Percentiles rank a stretch among this genome's conserved stretches.
These are phyloP conservation scores for Tethea ocularis DNA, from an alignment of 2,888 invertebrate genomes.

Conservation along the genomic window DNA sequence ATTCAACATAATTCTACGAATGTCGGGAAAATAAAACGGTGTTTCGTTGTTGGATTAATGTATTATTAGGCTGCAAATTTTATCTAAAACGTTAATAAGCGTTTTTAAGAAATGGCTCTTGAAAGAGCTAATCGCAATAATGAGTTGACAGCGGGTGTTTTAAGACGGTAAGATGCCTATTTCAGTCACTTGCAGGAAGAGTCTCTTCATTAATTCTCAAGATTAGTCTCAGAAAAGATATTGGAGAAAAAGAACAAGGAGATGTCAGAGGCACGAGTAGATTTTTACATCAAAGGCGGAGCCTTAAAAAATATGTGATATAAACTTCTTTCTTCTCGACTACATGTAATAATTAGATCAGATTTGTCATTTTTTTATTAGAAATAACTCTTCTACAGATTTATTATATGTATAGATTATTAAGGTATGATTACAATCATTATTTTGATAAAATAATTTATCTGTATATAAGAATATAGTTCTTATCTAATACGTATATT, in stretches of 20 bases:
- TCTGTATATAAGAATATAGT: too few species aligned
- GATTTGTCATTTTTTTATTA: too few species aligned
- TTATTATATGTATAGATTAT: not conserved
- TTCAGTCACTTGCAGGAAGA: not conserved
- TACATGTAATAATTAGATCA: too few species aligned
- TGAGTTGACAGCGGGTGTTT: not conserved
- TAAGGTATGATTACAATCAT: not conserved
- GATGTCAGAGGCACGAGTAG: not conserved
- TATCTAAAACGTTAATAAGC: not conserved
- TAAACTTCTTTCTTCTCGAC: too few species aligned
- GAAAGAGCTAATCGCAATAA: conserved; percentile 2
- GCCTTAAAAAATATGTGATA: not conserved
- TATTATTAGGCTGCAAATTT: too few species aligned
- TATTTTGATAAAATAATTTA: not conserved
- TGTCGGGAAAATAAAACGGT: not conserved
- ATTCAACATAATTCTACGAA: not conserved
- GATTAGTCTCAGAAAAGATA: conserved; percentile 1
- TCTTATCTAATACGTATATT: too few species aligned
- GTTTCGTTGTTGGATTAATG: not conserved
- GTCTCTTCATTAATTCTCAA: conserved; percentile 1
- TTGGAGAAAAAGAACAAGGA: conserved; percentile 3
- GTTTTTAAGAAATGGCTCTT: not conserved
- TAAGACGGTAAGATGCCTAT: not conserved
- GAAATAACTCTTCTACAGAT: too few species aligned
- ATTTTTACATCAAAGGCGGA: not conserved